Conservation (phyloP, 2,113 vertebrate species). For the Diglossa brunneiventris region DNA sequence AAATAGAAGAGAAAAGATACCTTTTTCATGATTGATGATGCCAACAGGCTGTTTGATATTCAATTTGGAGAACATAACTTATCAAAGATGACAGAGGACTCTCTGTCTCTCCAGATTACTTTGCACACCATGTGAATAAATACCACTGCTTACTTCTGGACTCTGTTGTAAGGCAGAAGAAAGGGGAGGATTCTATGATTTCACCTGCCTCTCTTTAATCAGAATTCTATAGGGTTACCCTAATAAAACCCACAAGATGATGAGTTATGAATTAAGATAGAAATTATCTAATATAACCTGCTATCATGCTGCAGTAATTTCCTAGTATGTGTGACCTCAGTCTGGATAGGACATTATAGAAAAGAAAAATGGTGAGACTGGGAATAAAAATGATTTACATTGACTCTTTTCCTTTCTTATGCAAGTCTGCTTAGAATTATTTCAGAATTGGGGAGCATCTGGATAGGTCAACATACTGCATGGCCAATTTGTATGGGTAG, state of each 20-base stretch:
- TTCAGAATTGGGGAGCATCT: background rate
- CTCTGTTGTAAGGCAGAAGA: background rate
- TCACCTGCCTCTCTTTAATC: background rate
- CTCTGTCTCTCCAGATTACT: background rate
- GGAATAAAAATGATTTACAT: background rate
- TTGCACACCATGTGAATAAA: background rate
- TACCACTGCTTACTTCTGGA: background rate
- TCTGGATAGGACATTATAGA: background rate
- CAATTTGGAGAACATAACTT: background rate
- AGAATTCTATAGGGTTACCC: background rate
- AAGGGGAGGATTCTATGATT: background rate
- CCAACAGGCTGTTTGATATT: background rate
- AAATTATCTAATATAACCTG: constrained; percentile 8
- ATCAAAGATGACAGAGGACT: background rate
- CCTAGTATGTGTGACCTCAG: background rate
- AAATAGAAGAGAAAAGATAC: background rate
- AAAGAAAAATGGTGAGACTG: background rate
- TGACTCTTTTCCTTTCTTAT: background rate
- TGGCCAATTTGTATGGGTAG: background rate
- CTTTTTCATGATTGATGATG: background rate
- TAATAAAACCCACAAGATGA: background rate
- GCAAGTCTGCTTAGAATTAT: background rate
- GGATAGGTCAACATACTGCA: background rate
- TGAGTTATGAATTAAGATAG: background rate
- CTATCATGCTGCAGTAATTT: background rate